Base-by-base conservation (phyloP, 2,797 vertebrate species). In the Esox masquinongy region DNA sequence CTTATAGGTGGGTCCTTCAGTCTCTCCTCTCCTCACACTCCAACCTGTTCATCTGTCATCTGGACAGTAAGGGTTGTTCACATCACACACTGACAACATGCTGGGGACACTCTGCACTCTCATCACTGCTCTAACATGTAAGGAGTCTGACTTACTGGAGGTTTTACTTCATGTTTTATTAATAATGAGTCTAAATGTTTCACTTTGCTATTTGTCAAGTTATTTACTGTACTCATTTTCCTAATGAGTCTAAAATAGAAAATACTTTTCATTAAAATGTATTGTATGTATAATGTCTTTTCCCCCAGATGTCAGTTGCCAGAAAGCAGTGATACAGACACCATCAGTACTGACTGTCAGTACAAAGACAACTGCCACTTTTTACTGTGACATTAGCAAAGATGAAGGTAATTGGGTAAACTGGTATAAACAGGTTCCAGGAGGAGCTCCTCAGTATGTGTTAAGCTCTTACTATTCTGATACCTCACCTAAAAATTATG, bases 1-100 rank as follows among this genome's bases (percentile, higher is more conserved):
- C 51, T 82, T 75, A 80, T 84, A 80, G 85, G 80, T 49, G 64
- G 47, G 77, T 80, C 73, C 71, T 82, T 56, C 72, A 81, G 53
- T 26, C 43, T n/a, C n/a, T n/a, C n/a, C n/a, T n/a, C n/a, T n/a
- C n/a, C n/a, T n/a, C n/a, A n/a, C n/a, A n/a, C n/a, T n/a, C n/a
- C n/a, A n/a, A n/a, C n/a, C n/a, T n/a, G n/a, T n/a, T n/a, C n/a
- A n/a, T n/a, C n/a, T n/a, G n/a, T n/a, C n/a, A n/a, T n/a, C n/a
- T n/a, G n/a, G n/a, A n/a, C n/a, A n/a, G n/a, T n/a, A n/a, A n/a
- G n/a, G n/a, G n/a, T n/a, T n/a, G n/a, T n/a, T n/a, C n/a, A n/a
- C n/a, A n/a, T n/a, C n/a, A n/a, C n/a, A n/a, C n/a, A n/a, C n/a
- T n/a, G n/a, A n/a, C n/a, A n/a, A n/a, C n/a, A n/a, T n/a, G n/a